phyloP scores from a whole-genome alignment of 2,113 vertebrate species.

The Sinocyclocheilus rhinocerous region DNA sequence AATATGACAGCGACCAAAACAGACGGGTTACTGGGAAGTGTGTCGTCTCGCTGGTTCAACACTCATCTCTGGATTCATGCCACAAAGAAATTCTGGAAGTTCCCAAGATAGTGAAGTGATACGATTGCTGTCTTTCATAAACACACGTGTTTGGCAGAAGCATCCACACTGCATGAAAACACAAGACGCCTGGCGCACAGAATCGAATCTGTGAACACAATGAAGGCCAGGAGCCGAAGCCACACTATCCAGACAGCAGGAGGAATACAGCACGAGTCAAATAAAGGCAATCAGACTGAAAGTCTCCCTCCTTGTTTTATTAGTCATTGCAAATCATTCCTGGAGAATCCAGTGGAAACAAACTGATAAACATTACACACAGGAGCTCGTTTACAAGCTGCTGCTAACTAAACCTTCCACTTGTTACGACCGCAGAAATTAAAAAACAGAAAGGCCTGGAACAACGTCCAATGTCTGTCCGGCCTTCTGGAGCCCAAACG shows the following conservation, averaged over 20 bases:
- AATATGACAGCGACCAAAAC: background rate
- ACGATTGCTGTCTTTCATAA: background rate
- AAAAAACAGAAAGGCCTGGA: background rate
- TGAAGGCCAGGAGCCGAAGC: conserved; percentile 20
- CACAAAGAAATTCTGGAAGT: background rate
- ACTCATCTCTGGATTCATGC: background rate
- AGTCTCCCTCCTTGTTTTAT: conserved; percentile 12
- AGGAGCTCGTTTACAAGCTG: conserved; percentile 37
- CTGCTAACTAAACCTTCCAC: conserved; percentile 11
- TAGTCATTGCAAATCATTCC: conserved; percentile 45
- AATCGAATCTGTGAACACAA: conserved; percentile 36
- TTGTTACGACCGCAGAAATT: conserved; percentile 21
- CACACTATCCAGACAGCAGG: conserved; percentile 19
- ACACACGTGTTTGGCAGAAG: conserved; percentile 30
- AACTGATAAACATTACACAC: conserved; percentile 46
- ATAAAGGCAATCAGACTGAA: conserved; percentile 22
- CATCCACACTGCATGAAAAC: conserved; percentile 30
- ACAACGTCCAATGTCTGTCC: background rate
- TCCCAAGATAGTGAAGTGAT: conserved; percentile 2
- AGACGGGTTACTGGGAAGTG: background rate
- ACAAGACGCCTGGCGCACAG: conserved; percentile 4
- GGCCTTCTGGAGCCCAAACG: background rate
- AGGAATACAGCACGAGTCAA: background rate
- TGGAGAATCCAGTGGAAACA: conserved; percentile 54
- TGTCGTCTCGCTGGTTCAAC: background rate